Percentiles rank a stretch among this genome's conserved stretches.
These are phyloP conservation scores for Eupithecia inturbata DNA, from an alignment of 2,888 invertebrate species.

Conservation along the genomic window DNA sequence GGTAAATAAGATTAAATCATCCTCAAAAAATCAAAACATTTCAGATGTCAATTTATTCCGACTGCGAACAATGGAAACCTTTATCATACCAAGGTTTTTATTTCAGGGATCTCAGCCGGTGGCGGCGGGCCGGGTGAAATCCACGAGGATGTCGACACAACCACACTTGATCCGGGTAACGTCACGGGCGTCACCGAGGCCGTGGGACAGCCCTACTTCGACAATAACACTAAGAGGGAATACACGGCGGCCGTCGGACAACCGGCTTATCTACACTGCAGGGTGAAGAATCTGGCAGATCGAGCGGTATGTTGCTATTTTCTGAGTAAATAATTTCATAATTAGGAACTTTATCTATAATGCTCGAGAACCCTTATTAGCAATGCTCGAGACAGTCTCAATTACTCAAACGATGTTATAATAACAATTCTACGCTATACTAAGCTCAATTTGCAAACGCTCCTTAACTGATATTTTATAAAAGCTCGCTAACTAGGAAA, in stretches of 20 bases:
- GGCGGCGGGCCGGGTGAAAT: constrained; percentile 57
- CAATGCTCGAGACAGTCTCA: constrained; percentile 1
- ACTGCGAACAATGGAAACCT: constrained; percentile 29
- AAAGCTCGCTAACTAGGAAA: neutral
- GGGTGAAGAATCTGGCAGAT: constrained; percentile 93
- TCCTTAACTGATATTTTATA: constrained; percentile 6
- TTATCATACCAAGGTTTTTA: constrained; percentile 24
- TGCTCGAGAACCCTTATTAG: neutral
- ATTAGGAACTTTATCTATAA: neutral
- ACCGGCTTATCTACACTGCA: constrained; percentile 92
- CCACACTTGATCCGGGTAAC: constrained; percentile 55
- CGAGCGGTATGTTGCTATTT: constrained; percentile 89
- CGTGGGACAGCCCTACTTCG: constrained; percentile 93
- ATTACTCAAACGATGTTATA: constrained; percentile 7
- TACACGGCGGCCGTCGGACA: constrained; percentile 94
- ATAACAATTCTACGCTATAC: neutral
- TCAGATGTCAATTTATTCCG: constrained; percentile 31
- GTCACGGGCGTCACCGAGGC: constrained; percentile 80
- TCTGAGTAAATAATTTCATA: neutral
- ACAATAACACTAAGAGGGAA: constrained; percentile 91
- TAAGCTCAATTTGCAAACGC: neutral
- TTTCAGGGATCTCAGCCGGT: constrained; percentile 68
- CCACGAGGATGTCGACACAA: constrained; percentile 51
- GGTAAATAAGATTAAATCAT: neutral
- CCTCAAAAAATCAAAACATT: constrained; percentile 21